A percentile compares a stretch with the other conserved stretches of the same genome.
Conservation (phyloP, 2,888 invertebrate species). For the Anoplius nigerrimus region DNA sequence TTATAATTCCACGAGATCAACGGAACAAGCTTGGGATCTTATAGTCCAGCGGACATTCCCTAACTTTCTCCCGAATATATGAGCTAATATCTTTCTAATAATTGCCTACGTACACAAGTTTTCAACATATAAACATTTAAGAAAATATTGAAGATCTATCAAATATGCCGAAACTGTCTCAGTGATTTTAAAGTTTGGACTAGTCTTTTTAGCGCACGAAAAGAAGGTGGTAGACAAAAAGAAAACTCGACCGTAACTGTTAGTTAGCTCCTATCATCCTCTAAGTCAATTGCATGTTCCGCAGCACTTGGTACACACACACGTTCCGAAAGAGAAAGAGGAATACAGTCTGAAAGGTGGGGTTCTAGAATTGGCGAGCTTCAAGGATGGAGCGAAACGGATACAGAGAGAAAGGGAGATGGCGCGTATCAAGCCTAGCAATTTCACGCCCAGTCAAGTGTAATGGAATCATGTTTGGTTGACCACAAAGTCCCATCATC, state of each 20-base stretch:
- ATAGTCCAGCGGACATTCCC: too few relatives aligned
- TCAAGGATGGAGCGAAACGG: not conserved
- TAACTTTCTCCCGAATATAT: too few relatives aligned
- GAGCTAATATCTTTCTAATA: too few relatives aligned
- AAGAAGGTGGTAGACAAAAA: not conserved
- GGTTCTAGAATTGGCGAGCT: not conserved
- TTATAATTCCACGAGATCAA: too few relatives aligned
- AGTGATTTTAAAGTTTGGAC: not conserved
- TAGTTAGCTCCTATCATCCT: not conserved
- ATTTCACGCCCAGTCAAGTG: constrained; percentile 45
- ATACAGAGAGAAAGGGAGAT: not conserved
- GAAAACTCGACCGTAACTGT: not conserved
- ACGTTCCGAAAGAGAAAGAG: not conserved
- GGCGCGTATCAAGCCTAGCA: constrained; percentile 30
- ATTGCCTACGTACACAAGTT: too few relatives aligned
- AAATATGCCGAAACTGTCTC: not conserved
- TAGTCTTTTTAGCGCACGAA: not conserved
- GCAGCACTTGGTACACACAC: not conserved
- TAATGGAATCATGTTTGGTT: constrained; percentile 46
- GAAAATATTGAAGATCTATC: too few relatives aligned
- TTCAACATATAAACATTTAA: too few relatives aligned
- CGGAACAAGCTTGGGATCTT: too few relatives aligned
- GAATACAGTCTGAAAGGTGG: not conserved
- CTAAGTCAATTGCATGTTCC: constrained; percentile 9
- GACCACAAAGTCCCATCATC: constrained; percentile 40